Percentiles rank a stretch among this genome's conserved stretches.
phyloP scores from a whole-genome alignment of 1,140 invertebrate genomes.

The Metopolophium dirhodum region DNA sequence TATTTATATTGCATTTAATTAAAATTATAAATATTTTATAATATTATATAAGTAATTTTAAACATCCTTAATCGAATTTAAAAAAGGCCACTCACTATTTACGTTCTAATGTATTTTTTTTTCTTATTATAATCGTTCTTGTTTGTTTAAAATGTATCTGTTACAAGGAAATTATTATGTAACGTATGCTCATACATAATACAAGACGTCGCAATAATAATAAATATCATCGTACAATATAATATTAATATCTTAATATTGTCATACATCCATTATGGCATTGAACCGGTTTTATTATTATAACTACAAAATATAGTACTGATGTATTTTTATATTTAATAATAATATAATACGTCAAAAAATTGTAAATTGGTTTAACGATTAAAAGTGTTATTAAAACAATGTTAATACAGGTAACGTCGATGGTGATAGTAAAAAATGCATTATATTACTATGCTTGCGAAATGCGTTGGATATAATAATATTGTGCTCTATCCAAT shows the following conservation, averaged over 20 bases:
- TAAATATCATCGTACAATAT: too few relatives aligned
- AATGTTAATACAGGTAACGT: not conserved
- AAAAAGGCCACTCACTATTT: not conserved
- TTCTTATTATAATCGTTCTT: not conserved
- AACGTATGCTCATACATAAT: not conserved
- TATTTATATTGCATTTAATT: not conserved
- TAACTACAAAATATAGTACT: not conserved
- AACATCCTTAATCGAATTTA: not conserved
- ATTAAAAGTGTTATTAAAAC: not conserved
- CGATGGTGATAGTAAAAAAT: not conserved
- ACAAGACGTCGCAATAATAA: not conserved
- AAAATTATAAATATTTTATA: not conserved
- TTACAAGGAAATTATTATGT: not conserved
- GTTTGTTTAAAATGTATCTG: not conserved
- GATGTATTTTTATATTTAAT: not conserved
- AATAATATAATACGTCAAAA: not conserved
- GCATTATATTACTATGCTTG: not conserved
- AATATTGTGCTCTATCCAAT: not conserved
- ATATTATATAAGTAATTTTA: not conserved
- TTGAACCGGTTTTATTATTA: not conserved
- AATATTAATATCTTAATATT: not conserved
- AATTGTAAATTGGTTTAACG: not conserved
- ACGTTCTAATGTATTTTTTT: not conserved
- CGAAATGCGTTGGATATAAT: not conserved
- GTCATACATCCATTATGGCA: not conserved